phyloP scores from a whole-genome alignment of 1,140 invertebrate species.

The Scaptodrosophila lebanonensis region DNA sequence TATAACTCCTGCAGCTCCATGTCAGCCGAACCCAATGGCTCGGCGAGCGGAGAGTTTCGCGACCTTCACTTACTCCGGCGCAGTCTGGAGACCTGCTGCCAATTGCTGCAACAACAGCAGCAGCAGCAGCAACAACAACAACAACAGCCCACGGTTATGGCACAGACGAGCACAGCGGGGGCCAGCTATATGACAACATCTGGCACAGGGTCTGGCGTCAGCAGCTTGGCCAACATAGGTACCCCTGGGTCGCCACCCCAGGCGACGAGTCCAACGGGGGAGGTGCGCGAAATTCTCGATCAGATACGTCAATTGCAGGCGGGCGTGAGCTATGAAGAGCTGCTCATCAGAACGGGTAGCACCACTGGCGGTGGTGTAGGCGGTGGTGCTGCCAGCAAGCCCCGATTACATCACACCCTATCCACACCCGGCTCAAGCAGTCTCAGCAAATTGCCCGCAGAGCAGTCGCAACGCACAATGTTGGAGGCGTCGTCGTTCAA shows the following conservation, averaged over 20 bases:
- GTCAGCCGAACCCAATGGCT: not conserved
- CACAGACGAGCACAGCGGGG: not conserved
- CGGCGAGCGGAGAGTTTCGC: constrained; percentile 5
- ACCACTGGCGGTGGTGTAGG: no score
- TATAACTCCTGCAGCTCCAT: constrained; percentile 39
- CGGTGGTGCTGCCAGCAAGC: no score
- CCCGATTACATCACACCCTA: constrained; percentile 53
- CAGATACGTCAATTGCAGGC: constrained; percentile 83
- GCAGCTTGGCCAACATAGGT: constrained; percentile 81
- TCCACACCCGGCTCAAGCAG: constrained; percentile 44
- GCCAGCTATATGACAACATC: constrained; percentile 64
- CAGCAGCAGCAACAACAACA: constrained; percentile 3
- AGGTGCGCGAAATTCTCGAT: constrained; percentile 82
- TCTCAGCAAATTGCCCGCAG: no score
- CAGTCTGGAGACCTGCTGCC: constrained; percentile 70
- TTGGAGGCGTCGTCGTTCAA: not conserved
- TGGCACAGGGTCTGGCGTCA: constrained; percentile 82
- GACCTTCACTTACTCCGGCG: constrained; percentile 26
- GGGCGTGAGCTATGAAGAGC: constrained; percentile 61
- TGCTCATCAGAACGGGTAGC: constrained; percentile 29
- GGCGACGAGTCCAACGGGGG: constrained; percentile 86
- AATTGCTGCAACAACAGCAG: constrained; percentile 39
- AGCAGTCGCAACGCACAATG: not conserved
- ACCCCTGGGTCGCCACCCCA: constrained; percentile 85
- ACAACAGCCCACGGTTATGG: constrained; percentile 12